Evolutionary conservation across 2,888 invertebrate genomes (phyloP), one percentile per base, ranked within the genome.

Genomic region (Cheilosia grossa): DNA sequence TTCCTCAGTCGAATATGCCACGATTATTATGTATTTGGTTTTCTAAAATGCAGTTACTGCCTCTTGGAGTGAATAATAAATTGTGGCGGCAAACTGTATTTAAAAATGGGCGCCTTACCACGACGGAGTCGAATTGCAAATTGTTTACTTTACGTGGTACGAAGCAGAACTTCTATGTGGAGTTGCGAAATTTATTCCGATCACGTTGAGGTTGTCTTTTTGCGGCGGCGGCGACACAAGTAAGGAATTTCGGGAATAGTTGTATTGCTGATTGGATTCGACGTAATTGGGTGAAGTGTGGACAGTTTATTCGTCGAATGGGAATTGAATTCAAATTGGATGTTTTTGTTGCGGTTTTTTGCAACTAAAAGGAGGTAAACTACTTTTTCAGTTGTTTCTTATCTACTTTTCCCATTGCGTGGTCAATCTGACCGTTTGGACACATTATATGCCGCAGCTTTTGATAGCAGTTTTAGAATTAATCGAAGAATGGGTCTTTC

Each of bases 211-310:
- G n/a, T 24, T 66, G 47, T 33, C 42, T 54, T 30, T 61, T 78
- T 72, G 82, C 66, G 42, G 30, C 30, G 9, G 30, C 30, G 30
- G 30, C 30, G 78, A 82, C 61, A 61, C 66, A 40, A 42, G 19
- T 61, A 72, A 66, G 53, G 59, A 66, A 72, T 82, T 78, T 82
- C 59, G 82, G 82, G 82, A 82, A 72, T 72, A 78, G 78, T 78
- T 67, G 72, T 77, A 64, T 40, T 44, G 4, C 19, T 37, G 58
- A 49, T 40, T 77, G 53, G 33, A 54, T 40, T 67, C 53, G 21
- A 24, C 59, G 47, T 59, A 82, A 77, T 54, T 75, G 42, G 70
- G 58, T 70, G 44, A 78, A 72, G 66, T 37, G 47, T 33, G 54
- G 54, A 54, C 53, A 54, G 4, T 53, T 42, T 40, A 67, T 44